Percentiles rank a stretch among this genome's conserved stretches.
Conservation (phyloP, 2,888 invertebrate species). For the Drosophila neonasuta region DNA sequence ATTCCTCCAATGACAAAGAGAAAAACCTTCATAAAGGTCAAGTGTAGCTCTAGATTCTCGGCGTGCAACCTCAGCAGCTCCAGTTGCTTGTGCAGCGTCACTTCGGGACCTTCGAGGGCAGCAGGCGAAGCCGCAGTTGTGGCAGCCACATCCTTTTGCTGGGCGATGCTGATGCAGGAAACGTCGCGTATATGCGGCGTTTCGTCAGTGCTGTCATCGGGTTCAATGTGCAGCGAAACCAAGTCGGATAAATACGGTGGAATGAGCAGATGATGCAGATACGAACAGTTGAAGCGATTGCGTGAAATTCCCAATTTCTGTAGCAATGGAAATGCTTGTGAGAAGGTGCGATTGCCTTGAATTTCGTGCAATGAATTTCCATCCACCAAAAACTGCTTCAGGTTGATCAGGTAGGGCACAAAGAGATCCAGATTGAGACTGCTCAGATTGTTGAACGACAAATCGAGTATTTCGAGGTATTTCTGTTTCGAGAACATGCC, state of each 20-base stretch:
- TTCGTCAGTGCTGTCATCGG: conserved; percentile 71
- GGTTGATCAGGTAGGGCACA: conserved; percentile 78
- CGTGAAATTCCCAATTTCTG: conserved; percentile 78
- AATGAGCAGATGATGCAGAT: conserved; percentile 78
- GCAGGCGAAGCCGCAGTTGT: conserved; percentile 25
- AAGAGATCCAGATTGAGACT: conserved; percentile 81
- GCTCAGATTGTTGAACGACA: conserved; percentile 83
- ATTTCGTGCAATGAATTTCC: conserved; percentile 80
- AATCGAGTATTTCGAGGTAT: conserved; percentile 82
- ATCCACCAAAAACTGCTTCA: conserved; percentile 78
- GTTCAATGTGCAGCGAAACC: conserved; percentile 78
- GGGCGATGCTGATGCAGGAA: conserved; percentile 69
- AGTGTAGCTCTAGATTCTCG: conserved; percentile 71
- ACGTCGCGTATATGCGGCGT: conserved; percentile 81
- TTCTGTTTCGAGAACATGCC: conserved; percentile 82
- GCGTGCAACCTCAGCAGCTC: conserved; percentile 69
- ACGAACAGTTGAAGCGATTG: conserved; percentile 81
- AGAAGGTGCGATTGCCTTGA: conserved; percentile 75
- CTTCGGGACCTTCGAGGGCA: conserved; percentile 22
- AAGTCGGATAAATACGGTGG: conserved; percentile 73
- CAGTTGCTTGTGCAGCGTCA: conserved; percentile 65
- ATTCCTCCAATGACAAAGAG: conserved; percentile 59
- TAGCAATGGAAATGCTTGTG: conserved; percentile 77
- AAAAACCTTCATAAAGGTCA: conserved; percentile 72
- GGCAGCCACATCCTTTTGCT: conserved; percentile 17